These are phyloP conservation scores for Percina caprodes DNA, from an alignment of 2,113 vertebrate species.

Conservation along the genomic window DNA sequence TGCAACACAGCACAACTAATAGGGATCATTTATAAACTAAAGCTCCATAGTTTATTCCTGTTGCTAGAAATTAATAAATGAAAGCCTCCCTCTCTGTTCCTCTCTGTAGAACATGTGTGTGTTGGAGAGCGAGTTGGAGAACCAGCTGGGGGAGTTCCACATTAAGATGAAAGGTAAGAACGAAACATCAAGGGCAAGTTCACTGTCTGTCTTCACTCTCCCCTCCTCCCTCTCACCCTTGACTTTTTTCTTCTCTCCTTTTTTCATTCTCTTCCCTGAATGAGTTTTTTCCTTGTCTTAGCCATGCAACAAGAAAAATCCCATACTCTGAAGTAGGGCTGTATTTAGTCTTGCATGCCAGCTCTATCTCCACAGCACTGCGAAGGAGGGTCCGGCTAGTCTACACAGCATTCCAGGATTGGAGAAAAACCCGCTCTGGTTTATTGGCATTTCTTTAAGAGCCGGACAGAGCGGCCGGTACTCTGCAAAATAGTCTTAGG, in stretches of 20 bases:
- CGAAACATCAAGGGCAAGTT: not conserved
- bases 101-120: conserved; percentile 92
- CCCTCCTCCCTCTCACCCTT: not conserved
- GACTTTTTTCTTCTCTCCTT: not conserved
- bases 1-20: not conserved
- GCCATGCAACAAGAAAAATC: not conserved
- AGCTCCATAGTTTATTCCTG: not conserved
- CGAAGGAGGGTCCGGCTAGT: no score
- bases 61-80: not conserved
- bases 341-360: no score
- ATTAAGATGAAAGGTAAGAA: conserved; percentile 94
- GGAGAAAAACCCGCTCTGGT: no score
- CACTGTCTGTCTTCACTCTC: not conserved
- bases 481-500: no score
- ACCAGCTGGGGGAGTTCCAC: conserved; percentile 96
- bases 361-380: no score
- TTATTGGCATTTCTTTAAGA: no score
- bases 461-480: no score
- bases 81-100: not conserved
- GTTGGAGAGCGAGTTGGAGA: conserved; percentile 94
- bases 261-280: not conserved
- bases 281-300: not conserved
- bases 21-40: not conserved
- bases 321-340: no score
- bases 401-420: no score